phyloP scores from a whole-genome alignment of 1,140 invertebrate genomes.

The Eumaeus atala region DNA sequence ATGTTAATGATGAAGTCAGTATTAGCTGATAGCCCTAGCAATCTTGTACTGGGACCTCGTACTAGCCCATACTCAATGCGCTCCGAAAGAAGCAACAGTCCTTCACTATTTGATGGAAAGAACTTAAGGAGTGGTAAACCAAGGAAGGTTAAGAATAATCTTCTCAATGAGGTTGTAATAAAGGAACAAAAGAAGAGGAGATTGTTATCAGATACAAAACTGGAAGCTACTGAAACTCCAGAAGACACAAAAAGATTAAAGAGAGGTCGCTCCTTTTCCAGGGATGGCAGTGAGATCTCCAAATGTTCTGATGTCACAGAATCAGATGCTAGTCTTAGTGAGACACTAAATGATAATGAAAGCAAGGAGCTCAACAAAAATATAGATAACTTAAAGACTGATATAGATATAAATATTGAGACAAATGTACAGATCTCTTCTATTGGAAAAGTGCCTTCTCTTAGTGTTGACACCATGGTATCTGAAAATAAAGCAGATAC shows the following conservation, averaged over 20 bases:
- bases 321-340: slow-evolving; percentile 77
- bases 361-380: slow-evolving; percentile 68
- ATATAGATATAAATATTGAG: slow-evolving; percentile 69
- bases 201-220: slow-evolving; percentile 63
- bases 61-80: slow-evolving; percentile 75
- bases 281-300: slow-evolving; percentile 73
- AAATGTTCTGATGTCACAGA: slow-evolving; percentile 76
- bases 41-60: slow-evolving; percentile 52
- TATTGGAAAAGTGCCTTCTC: slow-evolving; percentile 71
- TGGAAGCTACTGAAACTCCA: slow-evolving; percentile 44
- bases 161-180: slow-evolving; percentile 70
- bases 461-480: slow-evolving; percentile 58
- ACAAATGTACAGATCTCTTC: slow-evolving; percentile 70
- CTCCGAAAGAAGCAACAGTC: slow-evolving; percentile 72
- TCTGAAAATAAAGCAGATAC: slow-evolving; percentile 50
- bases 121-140: slow-evolving; percentile 80
- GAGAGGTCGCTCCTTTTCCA: slow-evolving; percentile 75
- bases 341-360: slow-evolving; percentile 69
- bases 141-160: slow-evolving; percentile 72
- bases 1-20: slow-evolving; percentile 65
- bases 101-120: slow-evolving; percentile 61
- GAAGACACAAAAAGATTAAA: slow-evolving; percentile 73
- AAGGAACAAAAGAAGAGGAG: slow-evolving; percentile 69
- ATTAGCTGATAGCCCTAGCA: slow-evolving; percentile 51
- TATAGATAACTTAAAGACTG: slow-evolving; percentile 70